Conservation (phyloP, 2,113 vertebrate genomes). For the Callipepla squamata region DNA sequence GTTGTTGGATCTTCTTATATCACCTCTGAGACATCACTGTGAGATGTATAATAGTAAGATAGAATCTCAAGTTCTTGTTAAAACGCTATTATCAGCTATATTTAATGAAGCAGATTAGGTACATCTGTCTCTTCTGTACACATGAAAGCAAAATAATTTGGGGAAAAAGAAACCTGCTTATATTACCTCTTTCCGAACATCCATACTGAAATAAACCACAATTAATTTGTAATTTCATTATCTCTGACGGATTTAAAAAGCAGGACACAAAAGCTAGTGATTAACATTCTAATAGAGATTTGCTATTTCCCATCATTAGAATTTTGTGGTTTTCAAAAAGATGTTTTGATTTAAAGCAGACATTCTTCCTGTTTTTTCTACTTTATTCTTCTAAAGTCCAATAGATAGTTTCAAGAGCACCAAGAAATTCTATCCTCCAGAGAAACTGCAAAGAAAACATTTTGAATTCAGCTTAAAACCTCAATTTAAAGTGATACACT, state of each 20-base stretch:
- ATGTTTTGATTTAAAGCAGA: slow-evolving; percentile 6
- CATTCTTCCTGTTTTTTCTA: neutral
- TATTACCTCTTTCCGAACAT: slow-evolving; percentile 17
- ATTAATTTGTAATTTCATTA: slow-evolving; percentile 27
- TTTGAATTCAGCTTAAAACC: slow-evolving; percentile 30
- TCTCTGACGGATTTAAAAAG: slow-evolving; percentile 18
- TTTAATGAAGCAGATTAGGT: slow-evolving; percentile 50
- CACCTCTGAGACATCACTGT: slow-evolving; percentile 1
- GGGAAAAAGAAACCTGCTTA: neutral
- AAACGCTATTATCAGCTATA: slow-evolving; percentile 30
- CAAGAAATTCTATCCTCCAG: slow-evolving; percentile 4
- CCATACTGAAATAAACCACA: neutral
- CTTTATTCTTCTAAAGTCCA: neutral
- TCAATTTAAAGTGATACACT: neutral
- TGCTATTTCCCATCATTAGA: neutral
- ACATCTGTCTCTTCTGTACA: slow-evolving; percentile 45
- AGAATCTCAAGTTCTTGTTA: slow-evolving; percentile 38
- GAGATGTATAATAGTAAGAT: neutral
- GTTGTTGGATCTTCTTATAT: slow-evolving; percentile 17
- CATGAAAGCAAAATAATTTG: slow-evolving; percentile 5
- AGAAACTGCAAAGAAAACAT: slow-evolving; percentile 5
- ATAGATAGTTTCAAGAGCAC: slow-evolving; percentile 8
- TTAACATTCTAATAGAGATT: neutral
- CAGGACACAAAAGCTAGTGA: neutral
- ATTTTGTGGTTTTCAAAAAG: slow-evolving; percentile 15